Conservation (phyloP, 2,113 vertebrate species). For the Bos indicus region DNA sequence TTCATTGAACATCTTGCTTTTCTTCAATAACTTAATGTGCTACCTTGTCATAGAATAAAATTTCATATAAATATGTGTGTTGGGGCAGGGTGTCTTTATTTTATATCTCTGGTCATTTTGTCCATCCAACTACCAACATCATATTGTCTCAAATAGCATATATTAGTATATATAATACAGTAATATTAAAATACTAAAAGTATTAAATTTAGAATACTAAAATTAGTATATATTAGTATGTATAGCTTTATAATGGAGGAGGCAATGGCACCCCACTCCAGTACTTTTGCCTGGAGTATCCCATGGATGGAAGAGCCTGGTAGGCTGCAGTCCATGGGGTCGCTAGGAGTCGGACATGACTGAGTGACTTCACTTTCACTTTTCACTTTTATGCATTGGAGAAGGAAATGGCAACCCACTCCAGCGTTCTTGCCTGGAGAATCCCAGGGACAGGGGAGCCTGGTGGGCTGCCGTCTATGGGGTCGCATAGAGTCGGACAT, state of each 20-base stretch:
- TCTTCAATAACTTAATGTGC: background rate
- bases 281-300: too few species aligned
- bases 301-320: too few species aligned
- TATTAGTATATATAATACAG: background rate
- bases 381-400: too few species aligned
- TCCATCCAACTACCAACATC: background rate
- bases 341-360: too few species aligned
- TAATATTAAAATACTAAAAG: background rate
- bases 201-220: background rate
- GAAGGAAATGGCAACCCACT: too few species aligned
- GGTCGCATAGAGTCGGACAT: too few species aligned
- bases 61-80: background rate
- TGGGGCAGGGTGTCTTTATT: background rate
- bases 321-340: too few species aligned
- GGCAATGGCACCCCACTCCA: too few species aligned
- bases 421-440: too few species aligned
- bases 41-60: background rate
- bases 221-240: background rate
- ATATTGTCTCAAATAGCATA: background rate
- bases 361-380: too few species aligned
- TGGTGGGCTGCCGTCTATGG: too few species aligned
- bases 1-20: background rate
- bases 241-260: background rate
- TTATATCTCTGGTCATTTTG: background rate
- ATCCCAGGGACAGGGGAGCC: too few species aligned